Evolutionary conservation across 2,797 vertebrate species (phyloP).

Genomic region (Silurus lanzhouensis): DNA sequence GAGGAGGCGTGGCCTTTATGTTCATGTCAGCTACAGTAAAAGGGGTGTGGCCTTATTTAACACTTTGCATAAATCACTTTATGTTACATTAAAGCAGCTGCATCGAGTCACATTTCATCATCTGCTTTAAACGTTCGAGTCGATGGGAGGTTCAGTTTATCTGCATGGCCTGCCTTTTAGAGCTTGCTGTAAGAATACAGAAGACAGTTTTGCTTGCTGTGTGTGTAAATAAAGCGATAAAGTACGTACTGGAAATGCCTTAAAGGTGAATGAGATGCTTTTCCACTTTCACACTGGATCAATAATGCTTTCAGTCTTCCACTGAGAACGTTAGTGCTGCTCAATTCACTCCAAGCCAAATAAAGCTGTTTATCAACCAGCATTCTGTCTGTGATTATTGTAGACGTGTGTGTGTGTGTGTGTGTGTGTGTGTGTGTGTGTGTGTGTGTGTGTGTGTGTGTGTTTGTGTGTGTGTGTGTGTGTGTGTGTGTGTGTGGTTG

Average conservation of each 20-base stretch:
- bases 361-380: constrained; percentile 84
- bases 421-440: too few relatives aligned
- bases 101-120: not conserved
- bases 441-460: too few relatives aligned
- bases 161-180: constrained; percentile 76
- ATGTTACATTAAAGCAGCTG: not conserved
- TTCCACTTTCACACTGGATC: constrained; percentile 63
- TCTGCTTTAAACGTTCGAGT: not conserved
- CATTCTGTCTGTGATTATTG: constrained; percentile 2
- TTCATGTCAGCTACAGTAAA: not conserved
- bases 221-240: constrained; percentile 59
- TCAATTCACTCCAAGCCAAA: constrained; percentile 77
- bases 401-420: not conserved
- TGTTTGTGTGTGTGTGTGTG: too few relatives aligned
- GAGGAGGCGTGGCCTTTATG: not conserved
- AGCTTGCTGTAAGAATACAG: constrained; percentile 67
- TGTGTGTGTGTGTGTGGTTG: not conserved
- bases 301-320: constrained; percentile 63
- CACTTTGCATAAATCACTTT: not conserved
- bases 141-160: constrained; percentile 35
- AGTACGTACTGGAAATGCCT: constrained; percentile 66
- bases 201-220: constrained; percentile 73
- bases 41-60: not conserved
- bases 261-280: constrained; percentile 69
- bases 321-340: constrained; percentile 75